These are phyloP conservation scores for Istiophorus platypterus DNA, from an alignment of 2,113 vertebrate species.

Conservation along the genomic window DNA sequence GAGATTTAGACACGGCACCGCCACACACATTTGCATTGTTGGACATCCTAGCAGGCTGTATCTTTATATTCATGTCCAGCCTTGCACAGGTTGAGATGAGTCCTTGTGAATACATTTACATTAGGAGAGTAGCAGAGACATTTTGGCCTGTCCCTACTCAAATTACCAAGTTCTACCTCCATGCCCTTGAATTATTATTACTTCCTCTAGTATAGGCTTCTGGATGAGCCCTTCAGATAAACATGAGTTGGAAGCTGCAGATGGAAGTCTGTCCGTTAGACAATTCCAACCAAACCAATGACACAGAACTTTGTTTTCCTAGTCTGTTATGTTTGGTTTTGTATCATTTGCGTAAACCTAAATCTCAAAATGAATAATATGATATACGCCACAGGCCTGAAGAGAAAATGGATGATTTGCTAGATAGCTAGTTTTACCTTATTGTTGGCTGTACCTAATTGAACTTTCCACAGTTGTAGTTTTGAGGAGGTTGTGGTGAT, in stretches of 20 bases:
- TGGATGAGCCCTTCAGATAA: constrained; percentile 16
- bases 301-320: neutral
- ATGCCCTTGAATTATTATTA: constrained; percentile 53
- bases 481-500: constrained; percentile 10
- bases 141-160: constrained; percentile 39
- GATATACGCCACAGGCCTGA: neutral
- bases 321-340: neutral
- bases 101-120: constrained; percentile 59
- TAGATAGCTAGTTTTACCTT: neutral
- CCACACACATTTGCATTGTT: constrained; percentile 44
- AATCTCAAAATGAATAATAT: neutral
- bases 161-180: constrained; percentile 39
- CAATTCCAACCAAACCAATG: neutral
- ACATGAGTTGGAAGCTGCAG: neutral
- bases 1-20: constrained; percentile 39
- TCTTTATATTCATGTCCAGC: constrained; percentile 67
- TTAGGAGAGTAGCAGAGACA: constrained; percentile 40
- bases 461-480: constrained; percentile 12
- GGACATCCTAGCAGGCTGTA: constrained; percentile 23
- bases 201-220: constrained; percentile 13
- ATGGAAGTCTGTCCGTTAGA: neutral
- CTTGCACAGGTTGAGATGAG: constrained; percentile 55
- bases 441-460: neutral
- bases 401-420: neutral
- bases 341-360: neutral